A percentile compares a stretch with the other conserved stretches of the same genome.
Conservation (phyloP, 2,113 vertebrate species). For the Nannospalax galili region DNA sequence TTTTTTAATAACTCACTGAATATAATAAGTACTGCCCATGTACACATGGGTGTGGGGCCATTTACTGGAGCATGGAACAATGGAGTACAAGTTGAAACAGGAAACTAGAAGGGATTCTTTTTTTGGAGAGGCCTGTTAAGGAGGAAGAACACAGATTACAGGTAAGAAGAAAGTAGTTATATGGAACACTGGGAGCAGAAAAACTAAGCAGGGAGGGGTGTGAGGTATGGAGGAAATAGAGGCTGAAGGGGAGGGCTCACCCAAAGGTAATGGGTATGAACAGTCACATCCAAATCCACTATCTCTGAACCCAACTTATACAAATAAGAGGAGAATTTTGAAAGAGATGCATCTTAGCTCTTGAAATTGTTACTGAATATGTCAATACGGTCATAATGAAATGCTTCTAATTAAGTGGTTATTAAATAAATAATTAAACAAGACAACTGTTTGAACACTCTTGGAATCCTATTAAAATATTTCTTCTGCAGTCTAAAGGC, state of each 20-base stretch:
- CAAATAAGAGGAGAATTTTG: too few relatives aligned
- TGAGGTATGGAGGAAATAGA: too few relatives aligned
- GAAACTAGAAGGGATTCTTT: not conserved
- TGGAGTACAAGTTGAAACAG: not conserved
- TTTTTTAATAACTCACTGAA: not conserved
- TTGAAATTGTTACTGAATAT: too few relatives aligned
- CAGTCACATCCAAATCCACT: too few relatives aligned
- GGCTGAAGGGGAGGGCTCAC: not conserved
- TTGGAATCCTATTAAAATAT: too few relatives aligned
- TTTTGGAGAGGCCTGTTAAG: not conserved
- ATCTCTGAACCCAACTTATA: not conserved
- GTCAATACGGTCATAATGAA: too few relatives aligned
- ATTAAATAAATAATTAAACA: too few relatives aligned
- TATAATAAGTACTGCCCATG: not conserved
- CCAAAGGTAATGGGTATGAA: not conserved
- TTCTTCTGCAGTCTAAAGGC: too few relatives aligned
- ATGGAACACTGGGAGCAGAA: not conserved
- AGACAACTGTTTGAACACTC: too few relatives aligned
- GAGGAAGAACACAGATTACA: not conserved
- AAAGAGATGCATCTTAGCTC: too few relatives aligned
- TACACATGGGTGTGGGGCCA: not conserved
- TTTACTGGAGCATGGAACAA: too few relatives aligned
- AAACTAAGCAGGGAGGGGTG: not conserved
- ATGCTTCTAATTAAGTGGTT: too few relatives aligned
- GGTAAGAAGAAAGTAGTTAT: not conserved